Evolutionary conservation across 1,140 invertebrate species (phyloP).

Genomic region (Galleria mellonella): DNA sequence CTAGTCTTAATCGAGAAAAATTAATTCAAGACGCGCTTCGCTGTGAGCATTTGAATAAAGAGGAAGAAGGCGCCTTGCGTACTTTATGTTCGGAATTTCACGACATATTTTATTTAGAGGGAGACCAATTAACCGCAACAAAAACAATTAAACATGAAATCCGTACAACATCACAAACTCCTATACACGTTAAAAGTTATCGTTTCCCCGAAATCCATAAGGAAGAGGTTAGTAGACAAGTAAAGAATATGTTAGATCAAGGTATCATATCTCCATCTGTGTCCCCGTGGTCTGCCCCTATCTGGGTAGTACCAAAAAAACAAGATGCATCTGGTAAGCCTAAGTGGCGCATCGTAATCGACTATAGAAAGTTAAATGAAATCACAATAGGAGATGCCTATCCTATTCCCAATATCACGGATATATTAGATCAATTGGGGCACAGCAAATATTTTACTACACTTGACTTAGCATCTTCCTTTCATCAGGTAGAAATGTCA

Average conservation of each 20-base stretch:
- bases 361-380: too few species aligned
- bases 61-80: conserved; percentile 16
- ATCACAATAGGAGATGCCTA: not conserved
- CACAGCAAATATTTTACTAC: not conserved
- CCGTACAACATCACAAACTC: not conserved
- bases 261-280: conserved; percentile 33
- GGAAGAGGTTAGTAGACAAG: conserved; percentile 39
- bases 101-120: too few species aligned
- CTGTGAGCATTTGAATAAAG: conserved; percentile 19
- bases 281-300: conserved; percentile 12
- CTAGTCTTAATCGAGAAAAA: too few species aligned
- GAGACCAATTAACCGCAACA: not conserved
- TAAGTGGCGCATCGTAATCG: not conserved
- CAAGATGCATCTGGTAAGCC: not conserved
- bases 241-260: conserved; percentile 35
- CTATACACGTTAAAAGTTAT: conserved; percentile 24
- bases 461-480: not conserved
- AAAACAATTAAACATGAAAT: not conserved
- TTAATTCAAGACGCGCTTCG: too few species aligned
- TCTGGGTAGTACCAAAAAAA: conserved; percentile 4
- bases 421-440: not conserved
- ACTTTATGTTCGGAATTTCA: conserved; percentile 18
- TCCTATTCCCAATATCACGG: not conserved
- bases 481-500: not conserved
- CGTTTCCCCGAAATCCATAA: conserved; percentile 40